Percentiles rank a stretch among this genome's conserved stretches.
phyloP scores from a whole-genome alignment of 2,113 vertebrate species.

The Columba janthina region DNA sequence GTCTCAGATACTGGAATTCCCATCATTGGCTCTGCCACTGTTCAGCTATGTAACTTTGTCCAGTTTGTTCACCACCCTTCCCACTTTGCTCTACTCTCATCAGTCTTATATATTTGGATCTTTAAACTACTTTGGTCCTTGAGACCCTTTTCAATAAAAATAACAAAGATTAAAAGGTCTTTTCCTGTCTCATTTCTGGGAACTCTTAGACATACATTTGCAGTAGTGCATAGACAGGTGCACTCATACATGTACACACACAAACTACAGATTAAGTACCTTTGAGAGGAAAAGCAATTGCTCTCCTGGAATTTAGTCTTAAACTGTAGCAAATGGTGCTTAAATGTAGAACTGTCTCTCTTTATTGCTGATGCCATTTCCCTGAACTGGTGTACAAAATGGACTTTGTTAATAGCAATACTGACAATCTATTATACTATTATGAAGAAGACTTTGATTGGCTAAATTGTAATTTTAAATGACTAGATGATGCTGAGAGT shows the following conservation, averaged over 20 bases:
- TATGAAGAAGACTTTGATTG: background rate
- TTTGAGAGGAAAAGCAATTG: background rate
- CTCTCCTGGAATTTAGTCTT: background rate
- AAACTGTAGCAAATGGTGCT: background rate
- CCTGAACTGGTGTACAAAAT: background rate
- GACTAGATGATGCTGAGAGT: background rate
- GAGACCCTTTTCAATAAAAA: background rate
- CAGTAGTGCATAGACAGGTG: rapidly evolving
- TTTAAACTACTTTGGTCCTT: background rate
- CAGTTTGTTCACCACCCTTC: background rate
- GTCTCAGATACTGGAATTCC: background rate
- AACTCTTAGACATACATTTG: background rate
- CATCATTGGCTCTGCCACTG: rapidly evolving
- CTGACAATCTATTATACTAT: background rate
- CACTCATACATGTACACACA: rapidly evolving
- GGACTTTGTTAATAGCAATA: background rate
- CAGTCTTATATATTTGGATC: background rate
- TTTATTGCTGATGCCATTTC: background rate
- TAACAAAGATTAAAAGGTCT: background rate
- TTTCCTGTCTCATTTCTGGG: background rate
- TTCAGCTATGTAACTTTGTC: background rate
- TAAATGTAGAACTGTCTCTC: background rate
- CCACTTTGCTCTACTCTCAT: background rate
- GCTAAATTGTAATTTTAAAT: background rate
- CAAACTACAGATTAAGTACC: background rate